Percentiles rank a stretch among this genome's conserved stretches.
phyloP scores from a whole-genome alignment of 2,888 invertebrate species.

The Meteorus colon region DNA sequence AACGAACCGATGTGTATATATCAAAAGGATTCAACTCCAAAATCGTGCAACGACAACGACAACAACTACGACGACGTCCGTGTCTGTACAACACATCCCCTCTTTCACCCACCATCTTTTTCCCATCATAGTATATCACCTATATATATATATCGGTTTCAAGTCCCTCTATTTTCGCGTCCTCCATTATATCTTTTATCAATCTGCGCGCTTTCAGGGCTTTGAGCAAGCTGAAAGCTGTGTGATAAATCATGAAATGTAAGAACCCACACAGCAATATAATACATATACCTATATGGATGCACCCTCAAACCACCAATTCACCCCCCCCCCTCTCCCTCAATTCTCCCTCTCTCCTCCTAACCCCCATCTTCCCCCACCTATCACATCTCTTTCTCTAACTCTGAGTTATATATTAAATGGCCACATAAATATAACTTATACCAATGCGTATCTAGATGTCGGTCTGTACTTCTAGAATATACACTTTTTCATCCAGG shows the following conservation, averaged over 20 bases:
- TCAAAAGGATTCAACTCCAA: constrained; percentile 25
- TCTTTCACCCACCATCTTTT: constrained; percentile 1
- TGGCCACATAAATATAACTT: constrained; percentile 41
- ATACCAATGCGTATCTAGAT: constrained; percentile 33
- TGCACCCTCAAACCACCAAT: constrained; percentile 9
- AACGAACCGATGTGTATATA: not conserved
- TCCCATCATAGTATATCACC: constrained; percentile 6
- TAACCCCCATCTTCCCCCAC: not conserved
- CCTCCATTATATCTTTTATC: constrained; percentile 72
- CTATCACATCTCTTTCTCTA: constrained; percentile 11
- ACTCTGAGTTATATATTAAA: constrained; percentile 20
- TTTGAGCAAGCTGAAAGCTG: constrained; percentile 72
- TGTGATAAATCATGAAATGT: constrained; percentile 73
- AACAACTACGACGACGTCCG: constrained; percentile 10
- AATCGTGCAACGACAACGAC: constrained; percentile 19
- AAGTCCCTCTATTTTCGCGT: constrained; percentile 56
- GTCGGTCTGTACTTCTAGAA: constrained; percentile 22
- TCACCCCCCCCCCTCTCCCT: not conserved
- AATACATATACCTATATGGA: constrained; percentile 21
- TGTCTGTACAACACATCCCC: constrained; percentile 2
- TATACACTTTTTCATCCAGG: constrained; percentile 22
- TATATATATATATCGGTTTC: constrained; percentile 61
- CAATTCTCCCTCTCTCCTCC: not conserved
- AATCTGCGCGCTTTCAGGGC: constrained; percentile 72
- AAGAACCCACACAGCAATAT: constrained; percentile 63